Base-by-base conservation (phyloP, 2,888 invertebrate species). In the Buathra laborator region DNA sequence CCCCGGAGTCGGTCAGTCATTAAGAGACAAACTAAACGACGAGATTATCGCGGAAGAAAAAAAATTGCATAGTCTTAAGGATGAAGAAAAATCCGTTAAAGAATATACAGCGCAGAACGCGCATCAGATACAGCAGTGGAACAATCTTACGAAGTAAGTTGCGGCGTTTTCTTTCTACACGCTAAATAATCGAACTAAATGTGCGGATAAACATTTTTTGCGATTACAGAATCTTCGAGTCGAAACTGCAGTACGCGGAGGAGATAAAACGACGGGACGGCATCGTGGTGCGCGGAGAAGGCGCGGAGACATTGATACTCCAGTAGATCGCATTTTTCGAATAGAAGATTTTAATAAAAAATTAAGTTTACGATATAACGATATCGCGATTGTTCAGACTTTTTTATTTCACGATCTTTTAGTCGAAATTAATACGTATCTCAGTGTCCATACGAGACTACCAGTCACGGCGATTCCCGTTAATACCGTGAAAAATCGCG, bases 231-330 rank as follows among this genome's bases (percentile, higher is more conserved):
- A 92, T 96, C 72, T 92, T 96, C 79, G 94, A 95, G 24, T 95
- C 95, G 86, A 96, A 96, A 91, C 93, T 95, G 91, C 94, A 94
- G 77, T 94, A 95, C 59, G 94, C 95, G 74, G 94, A 94, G 86
- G 95, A 95, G 85, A 95, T 94, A 2, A 94, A 94, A 62, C 93
- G 94, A 75, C 94, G 94, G 1, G 95, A 95, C 86, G 96, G 95
- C 1, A 95, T 95, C 72, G 94, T 96, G 90, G 95, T 95, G 81
- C 95, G 96, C 74, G 95, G 95, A 44, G 95, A 95, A 88, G 95
- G 96, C 80, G 95, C 96, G 1, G 96, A 96, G 91, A 96, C 96
- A 91, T 93, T 96, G 3, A 95, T 96, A 64, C 94, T 96, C n/a
- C 90, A 93, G 74, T 92, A 85, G 90, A 74, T 19, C 14, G 24